These are phyloP conservation scores for Hemistola chrysoprasaria DNA, from an alignment of 2,888 invertebrate genomes.

Conservation along the genomic window DNA sequence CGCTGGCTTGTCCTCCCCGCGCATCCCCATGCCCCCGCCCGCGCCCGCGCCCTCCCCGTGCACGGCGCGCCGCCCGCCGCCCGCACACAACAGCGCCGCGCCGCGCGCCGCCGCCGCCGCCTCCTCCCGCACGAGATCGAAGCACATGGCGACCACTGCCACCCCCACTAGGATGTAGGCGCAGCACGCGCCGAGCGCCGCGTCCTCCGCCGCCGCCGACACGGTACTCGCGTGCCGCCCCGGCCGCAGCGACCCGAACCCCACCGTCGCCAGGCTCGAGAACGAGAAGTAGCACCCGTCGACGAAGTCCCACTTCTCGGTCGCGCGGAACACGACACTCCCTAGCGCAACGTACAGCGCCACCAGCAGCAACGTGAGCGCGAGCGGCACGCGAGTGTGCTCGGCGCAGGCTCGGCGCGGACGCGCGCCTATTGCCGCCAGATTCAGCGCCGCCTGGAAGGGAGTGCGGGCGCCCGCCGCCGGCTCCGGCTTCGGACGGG, in stretches of 20 bases:
- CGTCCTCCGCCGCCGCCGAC: conserved; percentile 77
- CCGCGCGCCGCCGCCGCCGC: conserved; percentile 62
- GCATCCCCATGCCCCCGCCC: too few relatives aligned
- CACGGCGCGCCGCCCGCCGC: conserved; percentile 29
- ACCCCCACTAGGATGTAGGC: conserved; percentile 92
- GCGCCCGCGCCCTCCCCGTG: conserved; percentile 16
- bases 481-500: conserved; percentile 18
- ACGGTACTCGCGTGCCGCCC: conserved; percentile 78
- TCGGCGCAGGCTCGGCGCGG: conserved; percentile 39
- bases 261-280: conserved; percentile 90
- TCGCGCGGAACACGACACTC: conserved; percentile 92
- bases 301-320: conserved; percentile 95
- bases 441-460: conserved; percentile 70
- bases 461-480: conserved; percentile 46
- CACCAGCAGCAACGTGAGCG: conserved; percentile 92
- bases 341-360: conserved; percentile 94
- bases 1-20: too few relatives aligned
- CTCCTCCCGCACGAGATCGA: conserved; percentile 92
- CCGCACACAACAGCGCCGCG: conserved; percentile 48
- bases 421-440: conserved; percentile 56
- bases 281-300: conserved; percentile 94
- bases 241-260: conserved; percentile 91
- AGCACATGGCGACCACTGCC: conserved; percentile 93
- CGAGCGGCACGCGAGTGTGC: conserved; percentile 92
- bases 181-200: conserved; percentile 89